Base-by-base conservation (phyloP, 2,797 vertebrate genomes). In the Lates japonicus region DNA sequence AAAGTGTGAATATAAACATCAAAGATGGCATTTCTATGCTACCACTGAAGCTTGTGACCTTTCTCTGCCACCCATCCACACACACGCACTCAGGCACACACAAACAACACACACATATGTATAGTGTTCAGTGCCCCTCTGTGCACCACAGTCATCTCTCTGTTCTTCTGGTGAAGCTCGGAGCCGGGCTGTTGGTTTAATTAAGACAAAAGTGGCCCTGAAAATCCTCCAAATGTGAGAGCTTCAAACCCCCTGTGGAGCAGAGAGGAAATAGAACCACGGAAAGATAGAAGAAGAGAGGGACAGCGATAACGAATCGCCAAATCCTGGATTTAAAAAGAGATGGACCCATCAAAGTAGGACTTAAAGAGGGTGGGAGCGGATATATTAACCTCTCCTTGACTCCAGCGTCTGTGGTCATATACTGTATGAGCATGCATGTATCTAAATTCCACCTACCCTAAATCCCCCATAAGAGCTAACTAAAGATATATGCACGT, bases 261-360 rank as follows among this genome's bases (percentile, higher is more conserved):
- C 73, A 0, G 31, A 55, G 80, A 73, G 75, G 57, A 88, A 80
- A 70, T 58, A 17, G 72, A 74, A 67, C 39, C 75, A 74, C 31
- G 7, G 41, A 74, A 25, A 75, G 76, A 88, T 68, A 80, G 61
- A 71, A 73, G 69, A 73, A 74, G 70, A 71, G 58, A 65, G 51
- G 62, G 31, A 57, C 42, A 14, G 65, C 19, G 60, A 90, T 81
- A 76, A 81, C 9, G 7, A 64, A 84, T 70, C 19, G 4, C 31
- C 58, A 88, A 88, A 90, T 87, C 74, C 84, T 80, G 17, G 72
- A 71, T 87, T 88, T 82, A 76, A 81, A 74, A 87, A 77, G 25
- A 76, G 63, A 82, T 61, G 63, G 17, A 80, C 31, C 29, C 39
- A 5, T 84, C 82, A 87, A 48, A 88, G 37, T 54, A 52, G 44